Evolutionary conservation across 2,797 vertebrate species (phyloP), one percentile per base, ranked within the genome.

Genomic region (Pelobates cultripes): DNA sequence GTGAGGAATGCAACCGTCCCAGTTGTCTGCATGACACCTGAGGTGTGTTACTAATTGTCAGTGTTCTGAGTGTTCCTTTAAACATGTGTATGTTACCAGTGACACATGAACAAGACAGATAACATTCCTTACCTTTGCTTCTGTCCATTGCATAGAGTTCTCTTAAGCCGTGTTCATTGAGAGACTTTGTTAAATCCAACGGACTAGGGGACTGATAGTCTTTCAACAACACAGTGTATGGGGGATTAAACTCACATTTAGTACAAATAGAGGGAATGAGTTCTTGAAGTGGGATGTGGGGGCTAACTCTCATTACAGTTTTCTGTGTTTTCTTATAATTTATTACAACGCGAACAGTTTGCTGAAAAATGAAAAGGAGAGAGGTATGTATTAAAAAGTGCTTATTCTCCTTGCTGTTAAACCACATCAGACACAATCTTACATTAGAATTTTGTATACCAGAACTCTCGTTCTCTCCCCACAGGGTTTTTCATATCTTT

Each of bases 271-370:
- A 87, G 10, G 96, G 93, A 44, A 94, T 55, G 28, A 96, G 94
- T 2, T 97, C 94, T 86, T 92, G 89, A 84, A 99, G 93, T 0
- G 96, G 90, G 28, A 95, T 88, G 45, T 94, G 93, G 2, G 97
- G 97, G 86, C 90, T 99, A 77, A 99, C 97, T 89, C 98, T 92
- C 60, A 99, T 90, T 75, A 99, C 94, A 0, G 98, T 95, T 91
- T 99, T 99, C 93, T 99, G 97, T 0, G 96, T 96, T 92, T 92
- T 97, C 88, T 91, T 99, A 90, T 97, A 99, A 91, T 99, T 99
- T 89, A 99, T 96, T 80, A 99, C 95, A 87, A 99, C 95, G 73
- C 98, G 95, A 43, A 99, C 95, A 0, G 97, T 99, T 91, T 97
- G 96, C 98, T 99, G 88, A 73, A 91, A 86, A 44, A 88, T 14